Evolutionary conservation across 2,113 vertebrate species (phyloP), one percentile per base, ranked within the genome.

Genomic region (Atherinomorus stipes): DNA sequence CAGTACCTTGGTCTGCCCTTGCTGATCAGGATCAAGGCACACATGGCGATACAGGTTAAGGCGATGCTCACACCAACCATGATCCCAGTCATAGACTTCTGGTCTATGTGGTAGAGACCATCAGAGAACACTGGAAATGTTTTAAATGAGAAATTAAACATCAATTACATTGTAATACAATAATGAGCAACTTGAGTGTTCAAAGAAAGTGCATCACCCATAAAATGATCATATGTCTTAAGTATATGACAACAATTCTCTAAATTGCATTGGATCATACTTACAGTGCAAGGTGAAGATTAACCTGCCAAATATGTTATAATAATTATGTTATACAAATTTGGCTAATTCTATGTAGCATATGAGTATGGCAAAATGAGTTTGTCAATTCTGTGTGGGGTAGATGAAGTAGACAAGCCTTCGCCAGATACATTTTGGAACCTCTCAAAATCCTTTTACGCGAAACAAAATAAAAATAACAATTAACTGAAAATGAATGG

Each of bases 21-120:
- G 80, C 93, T 95, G 75, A 99, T 95, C 80, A 99, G 91, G 91
- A 99, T 98, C 82, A 98, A 90, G 67, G 95, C 88, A 89, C 98
- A 99, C 88, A 97, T 88, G 50, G 98, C 84, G 66, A 99, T 99
- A 84, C 98, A 99, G 64, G 95, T 93, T 91, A 99, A 80, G 40
- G 98, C 98, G 57, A 99, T 99, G 93, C 95, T 96, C 72, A 99
- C 98, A 1, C 98, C 98, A 1, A 95, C 95, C 51, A 97, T 91
- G 81, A 99, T 96, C 69, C 97, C 98, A 0, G 96, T 96, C 97
- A 98, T 96, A 1, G 97, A 98, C 54, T 93, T 96, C 84, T 96
- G 95, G 92, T 98, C 96, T 83, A 99, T 92, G 69, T 95, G 94
- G 83, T 97, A 98, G 69, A 95, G 95, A 42, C 88, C 90, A 56